Evolutionary conservation across 1,140 invertebrate species (phyloP).

Genomic region (Harpegnathos saltator): DNA sequence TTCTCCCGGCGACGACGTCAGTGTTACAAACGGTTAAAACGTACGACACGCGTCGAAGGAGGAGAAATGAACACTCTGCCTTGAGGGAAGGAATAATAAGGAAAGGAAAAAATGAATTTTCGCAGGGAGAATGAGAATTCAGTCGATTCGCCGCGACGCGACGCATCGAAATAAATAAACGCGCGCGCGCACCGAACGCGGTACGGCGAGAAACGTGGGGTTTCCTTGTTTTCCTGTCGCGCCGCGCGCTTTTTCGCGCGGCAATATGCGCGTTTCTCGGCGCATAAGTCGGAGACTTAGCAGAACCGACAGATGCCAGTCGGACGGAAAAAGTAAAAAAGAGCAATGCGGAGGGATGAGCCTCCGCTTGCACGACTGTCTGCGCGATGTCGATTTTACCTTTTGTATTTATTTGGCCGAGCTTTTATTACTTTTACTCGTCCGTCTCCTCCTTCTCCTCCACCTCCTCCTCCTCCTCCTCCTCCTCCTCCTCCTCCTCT

Average conservation of each 20-base stretch:
- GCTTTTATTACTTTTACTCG: constrained; percentile 65
- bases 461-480: constrained; percentile 24
- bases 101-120: neutral
- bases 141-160: constrained; percentile 38
- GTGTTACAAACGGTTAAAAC: no score
- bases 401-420: constrained; percentile 72
- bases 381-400: constrained; percentile 73
- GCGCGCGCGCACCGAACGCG: neutral
- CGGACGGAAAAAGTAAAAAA: constrained; percentile 52
- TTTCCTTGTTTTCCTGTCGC: constrained; percentile 55
- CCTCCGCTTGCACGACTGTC: constrained; percentile 61
- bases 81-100: neutral
- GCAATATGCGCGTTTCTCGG: constrained; percentile 57
- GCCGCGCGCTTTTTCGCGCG: constrained; percentile 25
- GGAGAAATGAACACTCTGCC: no score
- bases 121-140: neutral
- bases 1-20: no score
- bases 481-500: constrained; percentile 21
- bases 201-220: constrained; percentile 20
- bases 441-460: constrained; percentile 26
- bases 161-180: neutral
- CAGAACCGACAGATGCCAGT: constrained; percentile 76
- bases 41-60: no score
- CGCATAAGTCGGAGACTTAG: constrained; percentile 32
- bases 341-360: constrained; percentile 33